Base-by-base conservation (phyloP, 2,797 vertebrate genomes). In the Melanotaenia trifasciata region DNA sequence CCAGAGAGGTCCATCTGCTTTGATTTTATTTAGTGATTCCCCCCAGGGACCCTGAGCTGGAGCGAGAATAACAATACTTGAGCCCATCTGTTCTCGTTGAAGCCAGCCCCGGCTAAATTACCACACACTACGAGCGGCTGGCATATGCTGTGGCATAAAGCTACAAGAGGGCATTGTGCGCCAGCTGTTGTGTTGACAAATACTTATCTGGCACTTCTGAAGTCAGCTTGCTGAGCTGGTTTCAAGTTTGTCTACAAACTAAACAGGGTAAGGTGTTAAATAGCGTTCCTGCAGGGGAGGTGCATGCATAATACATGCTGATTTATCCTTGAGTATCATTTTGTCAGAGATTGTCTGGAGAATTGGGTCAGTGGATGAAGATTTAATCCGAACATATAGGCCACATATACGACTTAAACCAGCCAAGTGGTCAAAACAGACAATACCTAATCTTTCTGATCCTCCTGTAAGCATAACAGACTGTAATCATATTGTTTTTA, bases 121-220 rank as follows among this genome's bases (percentile, higher is more conserved):
- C 96, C 96, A 94, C 96, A 92, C 95, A 93, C 95, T 95, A 96
- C 92, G 95, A 96, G 96, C 94, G 94, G 94, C 94, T 96, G 96
- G 96, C 97, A 97, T 97, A 97, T 98, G 97, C 94, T 96, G 94
- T 95, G 94, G 95, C 96, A 97, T 97, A 96, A 97, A 97, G 96
- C 95, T 96, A 96, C 96, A 94, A 95, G 96, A 95, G 95, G 96
- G 96, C 95, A 96, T 97, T 96, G 96, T 96, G 95, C 92, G 93
- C 96, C 97, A 97, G 96, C 96, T 98, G 97, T 95, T 97, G 94
- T 95, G 96, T 95, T 96, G 95, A 97, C 96, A 96, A 96, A 96
- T 96, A 96, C 95, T 97, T 96, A 96, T 96, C 95, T 94, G 94
- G 94, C 95, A 96, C 95, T 96, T 96, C 96, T 96, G 94, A 96